These are phyloP conservation scores for Serrognathus titanus DNA, from an alignment of 2,888 invertebrate genomes.

Conservation along the genomic window DNA sequence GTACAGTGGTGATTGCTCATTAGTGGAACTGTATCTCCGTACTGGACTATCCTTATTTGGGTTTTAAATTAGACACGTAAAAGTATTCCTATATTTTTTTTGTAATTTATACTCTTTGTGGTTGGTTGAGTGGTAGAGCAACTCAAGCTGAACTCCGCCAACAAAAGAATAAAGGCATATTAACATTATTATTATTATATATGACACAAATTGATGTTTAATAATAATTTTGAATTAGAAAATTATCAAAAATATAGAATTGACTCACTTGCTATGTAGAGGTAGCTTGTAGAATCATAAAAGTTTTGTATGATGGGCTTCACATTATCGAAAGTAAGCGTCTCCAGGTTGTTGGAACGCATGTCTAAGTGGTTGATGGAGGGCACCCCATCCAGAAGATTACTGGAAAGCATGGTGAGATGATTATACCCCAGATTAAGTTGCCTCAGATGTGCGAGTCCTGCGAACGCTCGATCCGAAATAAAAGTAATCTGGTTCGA, in stretches of 20 bases:
- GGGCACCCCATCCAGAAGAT: slow-evolving; percentile 70
- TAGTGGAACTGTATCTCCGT: no score
- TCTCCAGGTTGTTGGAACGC: slow-evolving; percentile 72
- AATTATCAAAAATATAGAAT: neutral
- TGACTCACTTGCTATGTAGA: slow-evolving; percentile 72
- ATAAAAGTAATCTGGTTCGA: slow-evolving; percentile 59
- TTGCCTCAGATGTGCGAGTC: slow-evolving; percentile 67
- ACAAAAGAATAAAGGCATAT: no score
- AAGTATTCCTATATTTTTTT: no score
- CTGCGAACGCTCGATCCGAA: slow-evolving; percentile 73
- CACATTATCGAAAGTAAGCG: slow-evolving; percentile 72
- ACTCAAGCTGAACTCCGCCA: no score
- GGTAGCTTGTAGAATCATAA: slow-evolving; percentile 69
- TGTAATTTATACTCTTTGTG: no score
- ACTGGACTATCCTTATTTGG: no score
- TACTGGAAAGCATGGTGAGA: slow-evolving; percentile 66
- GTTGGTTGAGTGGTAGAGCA: no score
- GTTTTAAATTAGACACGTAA: no score
- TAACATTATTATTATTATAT: no score
- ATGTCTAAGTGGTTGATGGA: slow-evolving; percentile 72
- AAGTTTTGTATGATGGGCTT: slow-evolving; percentile 76
- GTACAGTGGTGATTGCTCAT: no score
- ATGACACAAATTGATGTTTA: no score
- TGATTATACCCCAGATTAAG: slow-evolving; percentile 75
- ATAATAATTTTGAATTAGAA: neutral